phyloP scores from a whole-genome alignment of 1,140 invertebrate species.

The Drosophila murphyi region DNA sequence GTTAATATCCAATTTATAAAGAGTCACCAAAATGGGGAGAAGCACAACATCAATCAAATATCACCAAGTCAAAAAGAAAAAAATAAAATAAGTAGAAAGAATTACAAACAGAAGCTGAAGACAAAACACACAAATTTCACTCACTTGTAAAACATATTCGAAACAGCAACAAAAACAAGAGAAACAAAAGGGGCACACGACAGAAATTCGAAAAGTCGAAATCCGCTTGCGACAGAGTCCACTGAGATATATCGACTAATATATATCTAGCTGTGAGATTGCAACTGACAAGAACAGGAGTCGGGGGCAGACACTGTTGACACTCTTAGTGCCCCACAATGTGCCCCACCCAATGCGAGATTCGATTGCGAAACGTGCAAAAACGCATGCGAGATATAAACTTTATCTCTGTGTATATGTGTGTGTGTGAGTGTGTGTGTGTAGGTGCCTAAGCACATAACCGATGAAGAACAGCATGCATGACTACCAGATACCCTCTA shows the following conservation, averaged over 20 bases:
- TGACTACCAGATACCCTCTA: not conserved
- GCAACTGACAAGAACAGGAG: conserved; percentile 9
- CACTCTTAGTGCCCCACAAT: conserved; percentile 5
- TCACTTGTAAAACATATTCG: conserved; percentile 77
- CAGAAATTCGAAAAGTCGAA: conserved; percentile 58
- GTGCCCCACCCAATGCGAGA: not conserved
- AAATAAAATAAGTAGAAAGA: conserved; percentile 13
- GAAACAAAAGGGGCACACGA: conserved; percentile 32
- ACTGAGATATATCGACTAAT: conserved; percentile 1
- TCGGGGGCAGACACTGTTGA: conserved; percentile 30
- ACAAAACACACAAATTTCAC: conserved; percentile 58
- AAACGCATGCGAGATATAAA: conserved; percentile 29
- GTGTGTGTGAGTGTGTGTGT: conserved; percentile 9
- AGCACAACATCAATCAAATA: conserved; percentile 70
- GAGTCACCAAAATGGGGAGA: conserved; percentile 32
- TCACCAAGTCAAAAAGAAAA: conserved; percentile 24
- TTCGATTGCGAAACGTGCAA: conserved; percentile 43
- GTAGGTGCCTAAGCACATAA: conserved; percentile 11
- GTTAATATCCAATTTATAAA: conserved; percentile 83
- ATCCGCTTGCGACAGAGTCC: conserved; percentile 37
- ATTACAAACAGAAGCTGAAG: conserved; percentile 30
- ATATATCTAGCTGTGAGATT: conserved; percentile 17
- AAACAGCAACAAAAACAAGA: conserved; percentile 18
- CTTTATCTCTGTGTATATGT: not conserved
- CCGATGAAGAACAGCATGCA: not conserved